These are phyloP conservation scores for Drosophila anomelani DNA, from an alignment of 2,888 invertebrate species.

Conservation along the genomic window DNA sequence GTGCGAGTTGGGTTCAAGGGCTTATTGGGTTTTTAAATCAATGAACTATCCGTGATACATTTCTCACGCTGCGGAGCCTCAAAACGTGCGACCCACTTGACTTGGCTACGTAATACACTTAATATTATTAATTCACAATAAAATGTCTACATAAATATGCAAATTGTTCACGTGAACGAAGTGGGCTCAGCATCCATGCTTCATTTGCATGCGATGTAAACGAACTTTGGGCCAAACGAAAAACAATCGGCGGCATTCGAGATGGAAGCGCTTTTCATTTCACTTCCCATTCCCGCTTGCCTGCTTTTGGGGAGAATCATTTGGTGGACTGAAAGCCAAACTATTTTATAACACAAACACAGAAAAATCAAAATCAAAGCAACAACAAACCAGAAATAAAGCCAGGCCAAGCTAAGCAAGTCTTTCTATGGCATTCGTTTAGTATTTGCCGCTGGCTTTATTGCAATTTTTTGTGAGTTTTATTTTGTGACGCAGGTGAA, in stretches of 20 bases:
- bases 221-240: slow-evolving; percentile 31
- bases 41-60: slow-evolving; percentile 13
- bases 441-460: background rate
- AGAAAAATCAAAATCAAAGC: background rate
- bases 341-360: slow-evolving; percentile 4
- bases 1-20: slow-evolving; percentile 1
- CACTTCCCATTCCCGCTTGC: slow-evolving; percentile 8
- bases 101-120: slow-evolving; percentile 55
- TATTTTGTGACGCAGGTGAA: slow-evolving; percentile 56
- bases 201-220: slow-evolving; percentile 49
- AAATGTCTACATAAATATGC: slow-evolving; percentile 34
- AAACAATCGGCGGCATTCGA: slow-evolving; percentile 5
- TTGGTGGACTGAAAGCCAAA: slow-evolving; percentile 17
- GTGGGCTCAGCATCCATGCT: slow-evolving; percentile 9
- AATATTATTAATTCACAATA: slow-evolving; percentile 15
- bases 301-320: slow-evolving; percentile 11
- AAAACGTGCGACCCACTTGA: slow-evolving; percentile 50
- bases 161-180: slow-evolving; percentile 38
- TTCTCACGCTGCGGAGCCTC: slow-evolving; percentile 16
- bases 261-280: slow-evolving; percentile 17
- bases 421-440: slow-evolving; percentile 7
- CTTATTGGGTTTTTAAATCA: background rate
- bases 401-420: slow-evolving; percentile 1
- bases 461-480: slow-evolving; percentile 10
- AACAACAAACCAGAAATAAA: background rate